Conservation (phyloP, 2,113 vertebrate species). For the Strigops habroptila region DNA sequence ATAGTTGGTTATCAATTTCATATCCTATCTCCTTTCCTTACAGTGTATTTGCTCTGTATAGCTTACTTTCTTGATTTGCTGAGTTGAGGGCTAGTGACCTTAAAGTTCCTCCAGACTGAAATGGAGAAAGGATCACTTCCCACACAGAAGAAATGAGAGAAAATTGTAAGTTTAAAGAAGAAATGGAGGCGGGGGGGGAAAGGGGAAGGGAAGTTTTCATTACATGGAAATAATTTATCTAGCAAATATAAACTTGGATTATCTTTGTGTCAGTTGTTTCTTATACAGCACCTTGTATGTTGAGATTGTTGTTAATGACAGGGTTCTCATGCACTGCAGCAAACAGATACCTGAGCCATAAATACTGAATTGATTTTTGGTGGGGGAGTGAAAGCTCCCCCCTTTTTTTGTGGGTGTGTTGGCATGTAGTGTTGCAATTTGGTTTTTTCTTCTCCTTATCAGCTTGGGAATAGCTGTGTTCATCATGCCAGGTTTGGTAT, state of each 20-base stretch:
- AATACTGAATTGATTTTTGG: neutral
- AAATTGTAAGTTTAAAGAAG: neutral
- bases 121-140: neutral
- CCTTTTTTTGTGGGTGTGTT: neutral
- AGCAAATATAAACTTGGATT: neutral
- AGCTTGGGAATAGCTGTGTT: neutral
- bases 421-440: neutral
- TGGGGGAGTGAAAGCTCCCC: neutral
- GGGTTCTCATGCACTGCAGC: neutral
- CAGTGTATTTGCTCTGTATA: neutral
- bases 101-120: neutral
- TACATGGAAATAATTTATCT: neutral
- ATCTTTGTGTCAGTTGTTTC: neutral
- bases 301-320: neutral
- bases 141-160: neutral
- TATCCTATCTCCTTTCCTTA: neutral
- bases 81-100: neutral
- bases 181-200: neutral
- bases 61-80: neutral
- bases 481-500: neutral
- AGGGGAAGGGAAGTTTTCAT: accelerated
- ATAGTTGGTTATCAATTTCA: neutral
- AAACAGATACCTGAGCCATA: neutral
- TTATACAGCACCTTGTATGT: neutral
- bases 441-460: neutral